phyloP scores from a whole-genome alignment of 2,797 vertebrate species.

The Margarornis squamiger region DNA sequence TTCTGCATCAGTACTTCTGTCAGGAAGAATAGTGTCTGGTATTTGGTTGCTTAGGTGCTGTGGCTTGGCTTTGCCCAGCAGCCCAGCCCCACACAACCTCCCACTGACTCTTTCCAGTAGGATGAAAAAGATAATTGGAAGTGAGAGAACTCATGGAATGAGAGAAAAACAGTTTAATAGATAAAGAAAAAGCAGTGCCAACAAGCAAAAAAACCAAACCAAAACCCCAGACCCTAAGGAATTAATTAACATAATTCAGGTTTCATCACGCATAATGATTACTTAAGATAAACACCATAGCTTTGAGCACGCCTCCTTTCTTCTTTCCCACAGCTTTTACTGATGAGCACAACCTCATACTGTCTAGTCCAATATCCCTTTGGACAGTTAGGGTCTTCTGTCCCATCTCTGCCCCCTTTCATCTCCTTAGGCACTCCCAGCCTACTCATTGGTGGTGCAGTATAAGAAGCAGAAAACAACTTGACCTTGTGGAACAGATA shows the following conservation, averaged over 20 bases:
- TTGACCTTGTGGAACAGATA: not conserved
- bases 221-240: not conserved
- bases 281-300: not conserved
- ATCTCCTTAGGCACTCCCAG: not conserved
- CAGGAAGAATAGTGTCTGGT: not conserved
- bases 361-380: not conserved
- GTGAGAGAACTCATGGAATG: not conserved
- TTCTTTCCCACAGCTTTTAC: not conserved
- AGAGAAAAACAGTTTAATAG: not conserved
- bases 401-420: not conserved
- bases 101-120: not conserved
- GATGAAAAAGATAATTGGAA: not conserved
- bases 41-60: not conserved
- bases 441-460: not conserved
- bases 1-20: not conserved
- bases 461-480: not conserved
- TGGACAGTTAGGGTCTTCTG: not conserved
- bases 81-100: not conserved
- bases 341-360: not conserved
- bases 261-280: accelerated
- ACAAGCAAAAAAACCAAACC: not conserved
- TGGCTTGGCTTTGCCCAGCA: not conserved
- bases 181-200: not conserved
- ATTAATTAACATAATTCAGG: not conserved
- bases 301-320: accelerated